A percentile compares a stretch with the other conserved stretches of the same genome.
phyloP scores from a whole-genome alignment of 2,888 invertebrate genomes.

The Eupsilia transversa region DNA sequence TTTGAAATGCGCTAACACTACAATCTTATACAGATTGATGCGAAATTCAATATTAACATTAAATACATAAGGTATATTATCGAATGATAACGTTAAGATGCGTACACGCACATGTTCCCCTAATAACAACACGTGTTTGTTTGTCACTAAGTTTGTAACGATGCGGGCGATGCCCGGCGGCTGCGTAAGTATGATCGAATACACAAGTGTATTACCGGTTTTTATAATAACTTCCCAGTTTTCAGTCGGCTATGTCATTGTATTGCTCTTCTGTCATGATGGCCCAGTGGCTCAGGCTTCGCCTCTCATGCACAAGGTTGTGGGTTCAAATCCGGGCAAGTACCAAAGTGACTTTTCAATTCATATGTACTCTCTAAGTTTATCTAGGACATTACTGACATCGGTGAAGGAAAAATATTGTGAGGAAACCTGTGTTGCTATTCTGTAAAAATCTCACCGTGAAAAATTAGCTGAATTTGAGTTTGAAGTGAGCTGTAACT shows the following conservation, averaged over 20 bases:
- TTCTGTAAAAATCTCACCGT: no score
- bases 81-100: slow-evolving; percentile 25
- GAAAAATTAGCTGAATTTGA: no score
- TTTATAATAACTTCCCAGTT: not conserved
- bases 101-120: slow-evolving; percentile 66
- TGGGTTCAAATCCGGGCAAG: no score
- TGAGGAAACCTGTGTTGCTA: no score
- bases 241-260: not conserved
- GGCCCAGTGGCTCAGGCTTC: no score
- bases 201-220: slow-evolving; percentile 47
- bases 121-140: slow-evolving; percentile 65
- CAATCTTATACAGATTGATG: rapidly evolving
- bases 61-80: slow-evolving; percentile 25
- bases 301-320: no score
- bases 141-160: slow-evolving; percentile 70
- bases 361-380: no score
- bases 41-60: not conserved
- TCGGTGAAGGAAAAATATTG: no score
- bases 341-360: no score
- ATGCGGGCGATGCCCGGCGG: slow-evolving; percentile 66
- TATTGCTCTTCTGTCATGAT: no score
- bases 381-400: no score
- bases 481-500: no score
- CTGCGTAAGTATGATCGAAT: slow-evolving; percentile 45
- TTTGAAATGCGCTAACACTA: slow-evolving; percentile 13